These are phyloP conservation scores for Scomber scombrus DNA, from an alignment of 2,113 vertebrate species.

Conservation along the genomic window DNA sequence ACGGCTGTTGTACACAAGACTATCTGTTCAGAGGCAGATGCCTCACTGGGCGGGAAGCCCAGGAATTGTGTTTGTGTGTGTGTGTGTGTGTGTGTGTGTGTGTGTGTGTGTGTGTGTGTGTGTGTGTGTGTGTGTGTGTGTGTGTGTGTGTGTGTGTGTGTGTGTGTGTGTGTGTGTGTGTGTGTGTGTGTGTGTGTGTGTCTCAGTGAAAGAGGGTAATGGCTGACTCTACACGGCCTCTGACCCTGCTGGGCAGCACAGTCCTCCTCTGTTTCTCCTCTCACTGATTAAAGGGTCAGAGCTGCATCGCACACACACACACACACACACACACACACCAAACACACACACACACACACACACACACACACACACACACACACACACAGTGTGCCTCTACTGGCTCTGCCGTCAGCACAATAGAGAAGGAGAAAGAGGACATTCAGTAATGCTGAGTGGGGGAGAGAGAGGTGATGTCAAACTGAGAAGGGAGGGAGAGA, in stretches of 20 bases:
- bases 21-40: constrained; percentile 83
- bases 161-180: too few relatives aligned
- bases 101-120: constrained; percentile 1
- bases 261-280: constrained; percentile 89
- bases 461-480: constrained; percentile 64
- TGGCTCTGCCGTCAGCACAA: constrained; percentile 79
- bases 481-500: constrained; percentile 48
- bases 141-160: too few relatives aligned
- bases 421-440: constrained; percentile 71
- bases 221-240: constrained; percentile 86
- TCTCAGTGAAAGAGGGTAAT: constrained; percentile 77
- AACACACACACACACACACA: constrained; percentile 42
- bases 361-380: constrained; percentile 45
- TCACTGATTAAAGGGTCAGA: constrained; percentile 86
- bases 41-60: constrained; percentile 83
- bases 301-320: constrained; percentile 65
- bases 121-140: constrained; percentile 33
- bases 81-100: constrained; percentile 50
- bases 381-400: constrained; percentile 64
- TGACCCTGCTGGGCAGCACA: constrained; percentile 85
- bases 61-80: constrained; percentile 75
- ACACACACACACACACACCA: constrained; percentile 18
- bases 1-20: constrained; percentile 65
- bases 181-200: constrained; percentile 57
- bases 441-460: constrained; percentile 54